phyloP scores from a whole-genome alignment of 2,113 vertebrate genomes.

The Osmerus mordax region DNA sequence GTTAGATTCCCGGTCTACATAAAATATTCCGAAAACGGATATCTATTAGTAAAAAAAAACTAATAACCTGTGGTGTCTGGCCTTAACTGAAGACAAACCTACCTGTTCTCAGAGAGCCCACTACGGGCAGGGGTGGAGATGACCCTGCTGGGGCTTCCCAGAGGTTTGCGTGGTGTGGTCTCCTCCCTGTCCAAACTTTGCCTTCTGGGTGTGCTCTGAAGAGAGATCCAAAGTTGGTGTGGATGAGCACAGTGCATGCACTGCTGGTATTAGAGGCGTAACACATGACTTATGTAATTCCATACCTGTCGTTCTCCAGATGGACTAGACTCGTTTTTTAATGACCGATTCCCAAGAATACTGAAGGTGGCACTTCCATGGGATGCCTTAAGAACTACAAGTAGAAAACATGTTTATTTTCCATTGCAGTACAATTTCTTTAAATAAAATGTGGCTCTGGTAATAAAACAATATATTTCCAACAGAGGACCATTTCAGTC shows the following conservation, averaged over 20 bases:
- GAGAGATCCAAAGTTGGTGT: conserved; percentile 24
- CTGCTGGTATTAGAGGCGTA: background rate
- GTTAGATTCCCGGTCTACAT: too few relatives aligned
- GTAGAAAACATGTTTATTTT: background rate
- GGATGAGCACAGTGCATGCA: background rate
- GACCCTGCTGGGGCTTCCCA: conserved; percentile 78
- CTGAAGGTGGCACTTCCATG: conserved; percentile 92
- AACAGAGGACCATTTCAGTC: too few relatives aligned
- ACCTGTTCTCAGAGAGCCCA: conserved; percentile 90
- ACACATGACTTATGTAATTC: background rate
- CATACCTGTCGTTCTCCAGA: conserved; percentile 86
- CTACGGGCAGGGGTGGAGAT: conserved; percentile 78
- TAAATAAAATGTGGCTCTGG: background rate
- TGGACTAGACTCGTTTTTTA: conserved; percentile 83
- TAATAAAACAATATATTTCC: too few relatives aligned
- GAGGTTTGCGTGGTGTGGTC: conserved; percentile 77
- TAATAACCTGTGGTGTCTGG: too few relatives aligned
- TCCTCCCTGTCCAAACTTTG: conserved; percentile 85
- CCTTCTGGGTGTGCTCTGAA: conserved; percentile 80
- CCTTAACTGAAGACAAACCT: background rate
- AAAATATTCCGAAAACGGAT: too few relatives aligned
- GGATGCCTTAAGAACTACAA: conserved; percentile 81
- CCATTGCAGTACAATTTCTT: background rate
- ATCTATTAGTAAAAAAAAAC: too few relatives aligned
- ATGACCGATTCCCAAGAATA: conserved; percentile 81